phyloP scores from a whole-genome alignment of 2,888 invertebrate species.

The Metellina segmentata region DNA sequence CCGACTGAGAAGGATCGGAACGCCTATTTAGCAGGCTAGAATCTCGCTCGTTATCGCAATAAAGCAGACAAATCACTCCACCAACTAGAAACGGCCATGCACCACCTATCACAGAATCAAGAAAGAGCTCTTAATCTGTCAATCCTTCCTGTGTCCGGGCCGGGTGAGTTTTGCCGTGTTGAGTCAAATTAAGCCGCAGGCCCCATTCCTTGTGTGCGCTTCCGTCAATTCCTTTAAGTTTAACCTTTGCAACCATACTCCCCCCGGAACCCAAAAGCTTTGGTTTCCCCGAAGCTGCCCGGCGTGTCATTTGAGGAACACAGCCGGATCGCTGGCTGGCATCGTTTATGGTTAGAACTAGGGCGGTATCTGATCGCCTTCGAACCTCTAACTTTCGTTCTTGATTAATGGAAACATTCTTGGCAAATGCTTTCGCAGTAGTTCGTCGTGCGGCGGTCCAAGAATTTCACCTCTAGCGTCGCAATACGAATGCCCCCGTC shows the following conservation, averaged over 20 bases:
- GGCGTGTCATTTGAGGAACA: slow-evolving; percentile 84
- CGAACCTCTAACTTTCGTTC: slow-evolving; percentile 87
- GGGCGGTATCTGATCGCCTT: slow-evolving; percentile 87
- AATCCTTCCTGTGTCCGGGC: slow-evolving; percentile 64
- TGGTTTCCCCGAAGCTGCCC: slow-evolving; percentile 84
- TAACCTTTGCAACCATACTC: slow-evolving; percentile 80
- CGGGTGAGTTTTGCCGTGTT: slow-evolving; percentile 68
- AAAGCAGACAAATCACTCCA: slow-evolving; percentile 88
- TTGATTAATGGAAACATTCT: slow-evolving; percentile 87
- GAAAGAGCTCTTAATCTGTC: slow-evolving; percentile 67
- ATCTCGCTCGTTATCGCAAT: slow-evolving; percentile 89
- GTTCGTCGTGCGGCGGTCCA: slow-evolving; percentile 85
- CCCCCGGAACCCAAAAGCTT: slow-evolving; percentile 80
- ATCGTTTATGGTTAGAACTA: slow-evolving; percentile 86
- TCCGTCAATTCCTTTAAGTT: slow-evolving; percentile 84
- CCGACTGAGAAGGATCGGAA: slow-evolving; percentile 35
- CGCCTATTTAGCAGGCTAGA: slow-evolving; percentile 84
- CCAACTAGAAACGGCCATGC: slow-evolving; percentile 88
- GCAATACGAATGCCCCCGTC: slow-evolving; percentile 80
- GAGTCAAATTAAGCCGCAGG: slow-evolving; percentile 85
- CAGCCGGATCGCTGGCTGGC: slow-evolving; percentile 85
- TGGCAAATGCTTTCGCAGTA: slow-evolving; percentile 87
- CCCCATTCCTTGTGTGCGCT: slow-evolving; percentile 88
- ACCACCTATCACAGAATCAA: slow-evolving; percentile 81
- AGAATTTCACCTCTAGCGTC: slow-evolving; percentile 85